Evolutionary conservation across 2,888 invertebrate genomes (phyloP).

Genomic region (Aleiodes alternator): DNA sequence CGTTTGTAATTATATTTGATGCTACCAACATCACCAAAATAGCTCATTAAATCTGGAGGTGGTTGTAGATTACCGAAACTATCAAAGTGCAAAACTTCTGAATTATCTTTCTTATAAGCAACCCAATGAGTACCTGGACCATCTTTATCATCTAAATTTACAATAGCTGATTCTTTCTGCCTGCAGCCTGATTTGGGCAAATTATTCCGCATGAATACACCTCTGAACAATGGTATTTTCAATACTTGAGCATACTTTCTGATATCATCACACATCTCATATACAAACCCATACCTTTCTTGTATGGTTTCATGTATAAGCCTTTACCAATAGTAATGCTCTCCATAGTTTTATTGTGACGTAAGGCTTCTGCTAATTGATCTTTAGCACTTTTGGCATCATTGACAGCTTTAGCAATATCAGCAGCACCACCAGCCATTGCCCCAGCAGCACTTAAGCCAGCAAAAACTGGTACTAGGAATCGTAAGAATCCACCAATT

Average conservation of each 20-base stretch:
- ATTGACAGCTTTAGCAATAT: neutral
- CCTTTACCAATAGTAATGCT: slow-evolving; percentile 55
- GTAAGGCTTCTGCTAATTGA: slow-evolving; percentile 62
- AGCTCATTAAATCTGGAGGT: slow-evolving; percentile 61
- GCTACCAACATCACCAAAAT: neutral
- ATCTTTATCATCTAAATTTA: slow-evolving; percentile 38
- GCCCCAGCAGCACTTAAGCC: neutral
- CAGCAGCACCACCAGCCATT: neutral
- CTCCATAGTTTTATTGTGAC: too few relatives aligned
- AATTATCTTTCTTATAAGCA: slow-evolving; percentile 65
- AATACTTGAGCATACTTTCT: slow-evolving; percentile 58
- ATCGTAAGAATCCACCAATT: too few relatives aligned
- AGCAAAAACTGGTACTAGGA: too few relatives aligned
- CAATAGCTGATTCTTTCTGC: slow-evolving; percentile 25
- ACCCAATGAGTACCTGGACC: slow-evolving; percentile 62
- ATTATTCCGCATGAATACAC: slow-evolving; percentile 59
- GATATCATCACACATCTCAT: slow-evolving; percentile 59
- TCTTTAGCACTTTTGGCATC: slow-evolving; percentile 51
- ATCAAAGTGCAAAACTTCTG: slow-evolving; percentile 67
- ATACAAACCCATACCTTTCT: slow-evolving; percentile 53
- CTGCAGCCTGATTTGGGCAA: slow-evolving; percentile 40
- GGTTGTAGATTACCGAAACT: slow-evolving; percentile 69
- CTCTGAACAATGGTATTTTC: slow-evolving; percentile 64
- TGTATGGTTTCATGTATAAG: slow-evolving; percentile 57
- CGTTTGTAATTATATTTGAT: neutral